Conservation (phyloP, 1,140 invertebrate genomes). For the Bactericera cockerelli region DNA sequence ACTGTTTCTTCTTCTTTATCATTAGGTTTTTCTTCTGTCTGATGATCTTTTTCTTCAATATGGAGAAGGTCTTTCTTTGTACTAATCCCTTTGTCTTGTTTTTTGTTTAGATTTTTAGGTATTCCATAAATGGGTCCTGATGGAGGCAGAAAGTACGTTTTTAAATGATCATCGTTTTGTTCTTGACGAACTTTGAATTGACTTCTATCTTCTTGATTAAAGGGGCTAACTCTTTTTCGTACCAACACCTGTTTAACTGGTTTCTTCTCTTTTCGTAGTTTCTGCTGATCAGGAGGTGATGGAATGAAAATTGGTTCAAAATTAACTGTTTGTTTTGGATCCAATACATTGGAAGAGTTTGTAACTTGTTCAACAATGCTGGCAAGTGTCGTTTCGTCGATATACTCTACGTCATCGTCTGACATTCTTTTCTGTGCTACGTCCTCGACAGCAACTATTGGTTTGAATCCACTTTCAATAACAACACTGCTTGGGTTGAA, state of each 20-base stretch:
- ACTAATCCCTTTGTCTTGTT: background rate
- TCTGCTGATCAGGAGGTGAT: slow-evolving; percentile 37
- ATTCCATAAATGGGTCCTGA: slow-evolving; percentile 4
- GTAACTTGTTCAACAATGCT: slow-evolving; percentile 17
- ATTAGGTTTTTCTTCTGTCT: background rate
- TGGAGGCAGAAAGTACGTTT: background rate
- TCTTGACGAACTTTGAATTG: background rate
- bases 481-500: slow-evolving; percentile 64
- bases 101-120: background rate
- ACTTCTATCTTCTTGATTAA: background rate
- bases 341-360: slow-evolving; percentile 24
- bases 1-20: background rate
- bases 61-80: background rate
- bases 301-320: slow-evolving; percentile 61
- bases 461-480: slow-evolving; percentile 65
- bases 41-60: background rate
- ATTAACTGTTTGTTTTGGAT: slow-evolving; percentile 29
- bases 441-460: slow-evolving; percentile 42
- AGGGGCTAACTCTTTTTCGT: background rate
- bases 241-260: background rate
- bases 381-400: slow-evolving; percentile 30
- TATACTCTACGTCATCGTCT: slow-evolving; percentile 28
- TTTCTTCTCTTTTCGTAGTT: slow-evolving; percentile 29
- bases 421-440: slow-evolving; percentile 35
- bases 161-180: background rate